Conservation (phyloP, 2,797 vertebrate genomes). For the Mormyrus hasselquistii region DNA sequence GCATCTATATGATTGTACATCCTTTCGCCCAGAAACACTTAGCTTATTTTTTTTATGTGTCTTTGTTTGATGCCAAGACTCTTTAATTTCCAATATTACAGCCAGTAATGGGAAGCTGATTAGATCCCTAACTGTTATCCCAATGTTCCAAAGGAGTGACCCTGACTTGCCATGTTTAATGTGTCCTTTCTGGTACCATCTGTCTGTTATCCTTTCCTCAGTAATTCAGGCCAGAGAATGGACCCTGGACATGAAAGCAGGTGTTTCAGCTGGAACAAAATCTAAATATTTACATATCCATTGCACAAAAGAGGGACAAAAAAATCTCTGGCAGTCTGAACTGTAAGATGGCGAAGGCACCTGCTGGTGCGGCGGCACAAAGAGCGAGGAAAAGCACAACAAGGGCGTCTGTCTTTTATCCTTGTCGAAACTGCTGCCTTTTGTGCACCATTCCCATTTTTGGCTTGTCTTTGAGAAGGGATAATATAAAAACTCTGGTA, state of each 20-base stretch:
- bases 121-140: background rate
- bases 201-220: background rate
- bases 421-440: background rate
- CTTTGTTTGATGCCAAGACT: background rate
- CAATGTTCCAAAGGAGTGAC: background rate
- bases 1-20: background rate
- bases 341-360: background rate
- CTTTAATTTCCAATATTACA: slow-evolving; percentile 6
- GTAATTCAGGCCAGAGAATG: background rate
- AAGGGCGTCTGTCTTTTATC: background rate
- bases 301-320: background rate
- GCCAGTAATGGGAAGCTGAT: background rate
- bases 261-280: background rate
- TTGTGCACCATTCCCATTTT: background rate
- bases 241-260: background rate
- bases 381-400: background rate
- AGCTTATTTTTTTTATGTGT: background rate
- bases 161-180: background rate
- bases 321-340: background rate
- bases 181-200: background rate
- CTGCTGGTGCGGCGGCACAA: background rate
- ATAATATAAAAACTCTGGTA: background rate
- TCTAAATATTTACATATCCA: slow-evolving; percentile 3
- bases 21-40: background rate
- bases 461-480: background rate